Evolutionary conservation across 2,113 vertebrate genomes (phyloP).

Genomic region (Okapia johnstoni): DNA sequence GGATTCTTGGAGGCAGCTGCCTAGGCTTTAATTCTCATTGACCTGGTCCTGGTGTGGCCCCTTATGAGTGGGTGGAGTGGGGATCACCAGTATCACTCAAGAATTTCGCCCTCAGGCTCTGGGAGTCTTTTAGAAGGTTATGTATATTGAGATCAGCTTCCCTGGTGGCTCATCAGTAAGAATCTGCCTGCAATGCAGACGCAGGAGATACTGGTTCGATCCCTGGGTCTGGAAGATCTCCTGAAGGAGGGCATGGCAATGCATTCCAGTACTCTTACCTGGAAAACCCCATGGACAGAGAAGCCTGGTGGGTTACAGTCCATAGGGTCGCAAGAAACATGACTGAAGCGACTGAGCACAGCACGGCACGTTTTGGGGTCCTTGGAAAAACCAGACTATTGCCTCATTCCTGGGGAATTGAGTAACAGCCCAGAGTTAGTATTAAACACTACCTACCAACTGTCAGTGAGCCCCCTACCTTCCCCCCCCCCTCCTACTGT

Average conservation of each 20-base stretch:
- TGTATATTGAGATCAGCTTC: background rate
- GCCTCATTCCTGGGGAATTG: background rate
- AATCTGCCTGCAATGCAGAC: background rate
- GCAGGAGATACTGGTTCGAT: background rate
- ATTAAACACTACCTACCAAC: background rate
- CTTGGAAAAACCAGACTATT: background rate
- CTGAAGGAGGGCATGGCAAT: background rate
- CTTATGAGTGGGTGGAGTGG: background rate
- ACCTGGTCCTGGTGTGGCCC: background rate
- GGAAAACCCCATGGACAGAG: background rate
- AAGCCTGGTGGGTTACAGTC: background rate
- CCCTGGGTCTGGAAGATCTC: background rate
- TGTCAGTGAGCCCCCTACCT: background rate
- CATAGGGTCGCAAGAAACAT: rapidly evolving
- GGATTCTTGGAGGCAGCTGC: background rate
- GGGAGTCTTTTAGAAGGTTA: background rate
- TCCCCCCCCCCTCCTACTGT: background rate
- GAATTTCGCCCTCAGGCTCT: background rate
- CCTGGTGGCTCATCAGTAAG: background rate
- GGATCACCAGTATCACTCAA: background rate
- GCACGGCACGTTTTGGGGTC: background rate
- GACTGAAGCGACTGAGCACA: rapidly evolving
- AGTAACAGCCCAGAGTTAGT: background rate
- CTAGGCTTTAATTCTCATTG: background rate
- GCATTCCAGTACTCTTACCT: background rate